Conservation (phyloP, 1,140 invertebrate species). For the Heliothis subflexa region DNA sequence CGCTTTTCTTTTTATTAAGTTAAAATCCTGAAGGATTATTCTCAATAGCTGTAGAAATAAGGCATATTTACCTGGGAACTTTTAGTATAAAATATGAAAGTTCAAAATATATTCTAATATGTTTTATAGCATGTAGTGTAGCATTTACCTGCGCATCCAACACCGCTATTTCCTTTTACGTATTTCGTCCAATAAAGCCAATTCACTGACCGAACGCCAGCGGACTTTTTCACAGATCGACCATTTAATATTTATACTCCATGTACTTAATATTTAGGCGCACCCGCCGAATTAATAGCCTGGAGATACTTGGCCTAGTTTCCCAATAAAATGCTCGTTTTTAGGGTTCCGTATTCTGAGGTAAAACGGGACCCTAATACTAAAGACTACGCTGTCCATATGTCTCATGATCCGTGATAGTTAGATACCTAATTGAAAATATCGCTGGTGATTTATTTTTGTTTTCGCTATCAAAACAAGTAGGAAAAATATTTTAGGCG, state of each 20-base stretch:
- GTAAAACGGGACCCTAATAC: no score
- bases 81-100: background rate
- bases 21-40: no score
- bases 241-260: slow-evolving; percentile 51
- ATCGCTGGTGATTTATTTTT: no score
- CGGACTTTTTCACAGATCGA: slow-evolving; percentile 47
- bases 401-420: no score
- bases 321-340: slow-evolving; percentile 17
- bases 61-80: background rate
- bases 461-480: no score
- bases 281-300: slow-evolving; percentile 37
- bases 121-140: slow-evolving; percentile 38
- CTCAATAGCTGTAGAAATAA: no score
- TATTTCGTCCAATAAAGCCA: slow-evolving; percentile 54
- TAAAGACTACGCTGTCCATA: no score
- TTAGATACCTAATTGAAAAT: no score
- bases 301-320: slow-evolving; percentile 29
- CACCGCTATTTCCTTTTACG: slow-evolving; percentile 46
- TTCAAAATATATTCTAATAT: background rate
- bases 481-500: no score
- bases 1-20: no score
- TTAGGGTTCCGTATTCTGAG: slow-evolving; percentile 21
- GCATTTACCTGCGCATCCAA: background rate
- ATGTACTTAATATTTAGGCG: slow-evolving; percentile 48
- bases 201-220: slow-evolving; percentile 52